These are phyloP conservation scores for Oscheius myriophilus DNA, from an alignment of 2,888 invertebrate species.

Conservation along the genomic window DNA sequence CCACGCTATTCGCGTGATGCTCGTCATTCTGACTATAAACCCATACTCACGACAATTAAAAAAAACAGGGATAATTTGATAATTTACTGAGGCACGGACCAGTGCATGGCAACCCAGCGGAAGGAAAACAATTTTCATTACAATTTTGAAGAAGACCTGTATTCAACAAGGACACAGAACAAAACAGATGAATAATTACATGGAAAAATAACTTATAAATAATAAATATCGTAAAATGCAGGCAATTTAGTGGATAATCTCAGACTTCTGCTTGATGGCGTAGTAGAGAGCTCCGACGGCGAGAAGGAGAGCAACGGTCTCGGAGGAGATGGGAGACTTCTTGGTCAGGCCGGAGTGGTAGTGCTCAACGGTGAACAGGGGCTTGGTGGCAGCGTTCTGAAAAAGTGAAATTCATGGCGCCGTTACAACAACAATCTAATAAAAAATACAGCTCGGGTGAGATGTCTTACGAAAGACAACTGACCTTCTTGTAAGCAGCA, in stretches of 20 bases:
- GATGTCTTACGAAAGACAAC: not conserved
- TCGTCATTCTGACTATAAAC: not conserved
- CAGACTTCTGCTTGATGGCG: conserved; percentile 58
- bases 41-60: too few relatives aligned
- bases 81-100: conserved; percentile 3
- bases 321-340: conserved; percentile 62
- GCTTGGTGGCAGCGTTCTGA: conserved; percentile 76
- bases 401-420: too few relatives aligned
- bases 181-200: not conserved
- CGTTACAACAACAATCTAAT: too few relatives aligned
- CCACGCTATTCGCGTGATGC: conserved; percentile 4
- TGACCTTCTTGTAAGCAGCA: conserved; percentile 81
- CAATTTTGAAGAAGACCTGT: conserved; percentile 26
- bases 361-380: conserved; percentile 80
- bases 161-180: not conserved
- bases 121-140: conserved; percentile 4
- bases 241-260: conserved; percentile 49
- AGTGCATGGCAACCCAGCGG: not conserved
- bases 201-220: conserved; percentile 17
- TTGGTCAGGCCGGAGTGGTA: conserved; percentile 76
- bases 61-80: not conserved
- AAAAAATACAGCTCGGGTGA: not conserved
- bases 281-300: conserved; percentile 59
- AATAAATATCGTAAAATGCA: conserved; percentile 7
- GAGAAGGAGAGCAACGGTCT: conserved; percentile 58